Conservation (phyloP, 2,888 invertebrate species). For the Drosophila neotestacea region DNA sequence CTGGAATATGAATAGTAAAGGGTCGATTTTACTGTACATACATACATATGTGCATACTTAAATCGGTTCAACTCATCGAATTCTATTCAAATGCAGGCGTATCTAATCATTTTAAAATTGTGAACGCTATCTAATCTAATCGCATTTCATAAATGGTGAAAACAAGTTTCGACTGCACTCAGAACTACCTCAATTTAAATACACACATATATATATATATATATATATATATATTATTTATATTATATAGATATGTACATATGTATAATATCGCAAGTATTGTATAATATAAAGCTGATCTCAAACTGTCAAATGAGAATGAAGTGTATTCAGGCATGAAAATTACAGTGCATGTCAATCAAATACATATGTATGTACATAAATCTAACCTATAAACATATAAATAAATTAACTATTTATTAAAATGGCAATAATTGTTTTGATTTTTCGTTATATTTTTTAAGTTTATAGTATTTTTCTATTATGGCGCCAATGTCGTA, state of each 20-base stretch:
- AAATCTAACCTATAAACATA: background rate
- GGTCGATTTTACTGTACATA: background rate
- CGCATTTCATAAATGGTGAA: conserved; percentile 21
- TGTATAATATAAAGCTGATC: conserved; percentile 6
- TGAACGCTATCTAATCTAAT: conserved; percentile 39
- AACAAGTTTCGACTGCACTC: conserved; percentile 24
- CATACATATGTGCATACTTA: background rate
- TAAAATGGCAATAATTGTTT: conserved; percentile 24
- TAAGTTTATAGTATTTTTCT: conserved; percentile 11
- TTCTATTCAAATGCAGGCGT: conserved; percentile 28
- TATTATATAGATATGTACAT: too few relatives aligned
- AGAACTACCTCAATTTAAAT: conserved; percentile 27
- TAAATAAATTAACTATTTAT: conserved; percentile 19
- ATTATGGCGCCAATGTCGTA: conserved; percentile 16
- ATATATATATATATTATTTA: background rate
- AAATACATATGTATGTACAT: background rate
- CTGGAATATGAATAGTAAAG: background rate
- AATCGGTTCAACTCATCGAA: conserved; percentile 13
- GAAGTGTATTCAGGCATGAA: conserved; percentile 61
- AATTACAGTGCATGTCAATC: conserved; percentile 48
- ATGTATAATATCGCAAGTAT: background rate
- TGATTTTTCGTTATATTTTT: conserved; percentile 4
- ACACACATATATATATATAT: background rate
- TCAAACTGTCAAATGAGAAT: conserved; percentile 42
- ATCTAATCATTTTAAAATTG: conserved; percentile 43